Evolutionary conservation across 2,888 invertebrate species (phyloP), one percentile per base, ranked within the genome.

Genomic region (Lepeophtheirus nordmannii): DNA sequence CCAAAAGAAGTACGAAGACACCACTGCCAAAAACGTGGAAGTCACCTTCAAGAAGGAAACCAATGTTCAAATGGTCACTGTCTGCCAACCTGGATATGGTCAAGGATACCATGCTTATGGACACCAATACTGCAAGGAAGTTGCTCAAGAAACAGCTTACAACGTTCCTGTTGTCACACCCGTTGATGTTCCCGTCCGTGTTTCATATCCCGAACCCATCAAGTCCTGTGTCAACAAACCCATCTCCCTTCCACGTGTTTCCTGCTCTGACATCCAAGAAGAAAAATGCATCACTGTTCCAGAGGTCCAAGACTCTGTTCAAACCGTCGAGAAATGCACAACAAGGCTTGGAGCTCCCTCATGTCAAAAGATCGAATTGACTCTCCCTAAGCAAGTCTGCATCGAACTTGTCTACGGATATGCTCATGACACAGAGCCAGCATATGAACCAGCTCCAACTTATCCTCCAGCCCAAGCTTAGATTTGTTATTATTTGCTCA

Each of bases 11-110:
- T 17, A 58, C 30, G 58, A 64, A 40, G 59, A 20, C 38, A 65
- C 65, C 65, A 65, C 58, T 59, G 65, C 58, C 65, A 65, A 65
- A 58, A 58, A 57, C 39, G 65, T 65, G 10, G 65, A 65, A n/a
- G 65, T 65, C n/a, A 58, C 65, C 65, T 65, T 65, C 65, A 38
- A 37, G 39, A 65, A 65, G 58, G 39, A 65, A 22, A 58, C 38
- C 58, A 40, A 65, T 20, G 58, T 58, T 58, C 65, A 64, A 20
- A 65, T 65, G 65, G 65, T 65, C 37, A 65, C 65, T 14, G 65
- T 65, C 39, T 65, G 65, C 37, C 65, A 65, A 40, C 65, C 65
- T 38, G 65, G 58, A 11, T 38, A 62, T 7, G 63, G 63, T 41
- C 38, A 58, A 17, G 65, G 65, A 65, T 30, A 60, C 60, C 39